Evolutionary conservation across 2,888 invertebrate genomes (phyloP).

Genomic region (Lasiommata megera): DNA sequence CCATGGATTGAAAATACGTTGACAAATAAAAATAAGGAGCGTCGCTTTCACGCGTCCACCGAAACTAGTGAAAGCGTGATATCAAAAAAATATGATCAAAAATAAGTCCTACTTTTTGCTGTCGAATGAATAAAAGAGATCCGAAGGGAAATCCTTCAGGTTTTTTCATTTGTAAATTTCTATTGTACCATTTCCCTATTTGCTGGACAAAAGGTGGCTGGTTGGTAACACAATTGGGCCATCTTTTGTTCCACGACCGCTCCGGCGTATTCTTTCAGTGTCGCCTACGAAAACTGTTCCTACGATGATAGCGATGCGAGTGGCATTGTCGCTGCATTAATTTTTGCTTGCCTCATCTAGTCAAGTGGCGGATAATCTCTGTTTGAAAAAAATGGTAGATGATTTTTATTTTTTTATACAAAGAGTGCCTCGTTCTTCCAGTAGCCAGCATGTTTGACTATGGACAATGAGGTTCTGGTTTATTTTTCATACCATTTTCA

Average conservation of each 20-base stretch:
- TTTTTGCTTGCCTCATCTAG: constrained; percentile 60
- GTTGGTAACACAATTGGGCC: constrained; percentile 59
- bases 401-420: too few relatives aligned
- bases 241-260: constrained; percentile 54
- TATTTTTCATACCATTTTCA: too few relatives aligned
- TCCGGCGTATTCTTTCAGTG: constrained; percentile 50
- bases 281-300: constrained; percentile 59
- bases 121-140: constrained; percentile 29
- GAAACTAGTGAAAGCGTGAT: not conserved
- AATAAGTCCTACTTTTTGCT: constrained; percentile 7
- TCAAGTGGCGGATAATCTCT: constrained; percentile 38
- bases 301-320: constrained; percentile 58
- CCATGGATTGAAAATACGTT: too few relatives aligned
- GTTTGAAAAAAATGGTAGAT: not conserved
- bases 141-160: constrained; percentile 30
- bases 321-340: constrained; percentile 61
- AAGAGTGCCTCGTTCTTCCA: too few relatives aligned
- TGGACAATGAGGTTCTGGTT: too few relatives aligned
- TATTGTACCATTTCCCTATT: constrained; percentile 53
- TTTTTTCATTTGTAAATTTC: constrained; percentile 41
- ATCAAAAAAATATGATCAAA: not conserved
- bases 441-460: too few relatives aligned
- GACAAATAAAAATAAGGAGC: too few relatives aligned
- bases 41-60: too few relatives aligned
- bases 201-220: constrained; percentile 51